Evolutionary conservation across 2,113 vertebrate genomes (phyloP), one percentile per base, ranked within the genome.

Genomic region (Meriones unguiculatus): DNA sequence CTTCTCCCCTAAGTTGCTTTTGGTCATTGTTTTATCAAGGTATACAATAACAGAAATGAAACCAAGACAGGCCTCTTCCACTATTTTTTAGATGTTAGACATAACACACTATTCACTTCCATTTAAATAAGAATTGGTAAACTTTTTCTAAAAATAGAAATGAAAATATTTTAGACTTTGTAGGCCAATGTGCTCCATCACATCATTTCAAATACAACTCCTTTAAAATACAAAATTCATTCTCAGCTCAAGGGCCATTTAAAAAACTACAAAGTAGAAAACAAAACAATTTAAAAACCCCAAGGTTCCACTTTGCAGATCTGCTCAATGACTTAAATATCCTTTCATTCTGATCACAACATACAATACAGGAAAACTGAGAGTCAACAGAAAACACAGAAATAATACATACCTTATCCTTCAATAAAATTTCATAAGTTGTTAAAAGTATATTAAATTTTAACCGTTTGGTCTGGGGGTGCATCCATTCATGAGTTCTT

Each of bases 401-500:
- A 14, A 18, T 41, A 88, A 86, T 72, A 80, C 97, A 97, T 97
- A 99, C 99, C 99, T 99, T 99, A 98, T 99, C 99, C 98, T 99
- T 99, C 77, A 99, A 98, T 90, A 99, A 98, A 97, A 99, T 99
- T 98, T 99, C 99, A 0, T 99, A 99, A 2, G 99, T 99, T 87
- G 99, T 99, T 96, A 99, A 98, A 50, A 99, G 98, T 96, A 99
- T 99, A 98, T 99, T 99, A 95, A 99, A 99, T 97, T 99, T 99
- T 97, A 99, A 98, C 73, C 99, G 98, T 97, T 99, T 99, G 81
- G 98, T 99, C 91, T 99, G 99, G 32, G 97, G 98, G 96, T 99
- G 99, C 99, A 99, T 99, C 99, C 99, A 99, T 97, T 99, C 99
- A 46, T 99, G 99, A 80, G 99, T 99, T 98, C 99, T 98, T 98